Base-by-base conservation (phyloP, 2,113 vertebrate species). In the Fregata magnificens region DNA sequence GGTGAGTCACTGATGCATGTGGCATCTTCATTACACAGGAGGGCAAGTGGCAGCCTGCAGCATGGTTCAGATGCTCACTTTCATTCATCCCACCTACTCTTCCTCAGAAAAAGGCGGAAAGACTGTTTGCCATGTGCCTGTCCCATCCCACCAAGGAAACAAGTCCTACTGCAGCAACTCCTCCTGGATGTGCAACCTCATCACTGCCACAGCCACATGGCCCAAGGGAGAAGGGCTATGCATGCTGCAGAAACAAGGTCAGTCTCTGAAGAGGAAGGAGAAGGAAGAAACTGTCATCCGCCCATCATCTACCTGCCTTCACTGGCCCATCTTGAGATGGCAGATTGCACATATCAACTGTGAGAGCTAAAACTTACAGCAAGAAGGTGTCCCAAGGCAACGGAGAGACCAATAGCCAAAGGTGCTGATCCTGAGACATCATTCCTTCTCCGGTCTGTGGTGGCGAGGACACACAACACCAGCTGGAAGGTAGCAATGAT, bases 401-500 rank as follows among this genome's bases (percentile, higher is more conserved):
- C 99, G 0, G 99, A 99, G 47, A 99, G 98, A 69, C 99, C 99
- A 5, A 99, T 99, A 92, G 99, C 99, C 49, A 99, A 87, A 7
- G 99, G 99, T 7, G 98, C 99, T 0, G 99, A 99, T 66, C 99
- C 99, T 0, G 98, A 98, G 36, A 99, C 98, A 52, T 99, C 99
- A 7, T 98, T 98, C 58, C 99, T 98, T 63, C 99, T 98, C 92
- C 99, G 98, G 97, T 99, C 99, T 16, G 99, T 99, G 85, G 99
- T 99, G 74, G 99, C 99, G 34, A 99, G 98, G 88, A 99, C 99
- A 38, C 99, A 99, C 58, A 99, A 98, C 86, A 99, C 99, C 84
- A 99, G 98, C 98, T 99, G 99, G 98, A 99, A 99, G 16, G 99
- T 99, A 18, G 98, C 99, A 20, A 99, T 98, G 53, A 99, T 99